Evolutionary conservation across 2,888 invertebrate genomes (phyloP).

Genomic region (Beris morrisii): DNA sequence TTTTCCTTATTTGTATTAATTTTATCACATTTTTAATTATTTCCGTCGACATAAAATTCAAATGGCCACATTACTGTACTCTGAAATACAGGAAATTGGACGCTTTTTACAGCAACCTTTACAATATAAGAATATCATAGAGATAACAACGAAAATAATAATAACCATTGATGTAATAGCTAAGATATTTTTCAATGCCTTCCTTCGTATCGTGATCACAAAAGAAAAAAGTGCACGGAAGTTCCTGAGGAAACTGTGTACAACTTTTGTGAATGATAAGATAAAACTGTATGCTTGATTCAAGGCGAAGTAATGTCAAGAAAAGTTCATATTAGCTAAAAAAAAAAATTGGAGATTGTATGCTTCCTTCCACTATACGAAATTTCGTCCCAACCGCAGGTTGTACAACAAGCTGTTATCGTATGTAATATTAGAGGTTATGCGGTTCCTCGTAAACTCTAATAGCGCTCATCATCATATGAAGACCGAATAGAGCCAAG

Average conservation of each 20-base stretch:
- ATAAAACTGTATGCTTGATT: slow-evolving; percentile 6
- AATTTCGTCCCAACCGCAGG: background rate
- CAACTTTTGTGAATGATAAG: slow-evolving; percentile 27
- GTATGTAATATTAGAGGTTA: slow-evolving; percentile 8
- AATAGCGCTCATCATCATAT: slow-evolving; percentile 20
- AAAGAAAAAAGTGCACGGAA: slow-evolving; percentile 16
- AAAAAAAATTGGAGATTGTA: background rate
- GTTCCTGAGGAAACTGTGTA: slow-evolving; percentile 19
- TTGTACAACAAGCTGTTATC: slow-evolving; percentile 3
- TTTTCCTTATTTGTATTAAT: too few species aligned
- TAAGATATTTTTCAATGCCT: slow-evolving; percentile 26
- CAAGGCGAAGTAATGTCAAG: slow-evolving; percentile 20
- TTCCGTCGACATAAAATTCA: too few species aligned
- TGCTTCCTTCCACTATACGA: background rate
- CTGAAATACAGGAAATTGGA: too few species aligned
- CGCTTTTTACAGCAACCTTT: too few species aligned
- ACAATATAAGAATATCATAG: too few species aligned
- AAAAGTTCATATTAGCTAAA: slow-evolving; percentile 2
- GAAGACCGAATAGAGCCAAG: background rate
- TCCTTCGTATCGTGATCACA: slow-evolving; percentile 10
- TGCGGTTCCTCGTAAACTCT: slow-evolving; percentile 16
- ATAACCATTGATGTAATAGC: slow-evolving; percentile 27
- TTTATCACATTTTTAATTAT: too few species aligned
- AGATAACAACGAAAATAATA: too few species aligned
- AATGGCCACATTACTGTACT: too few species aligned